Base-by-base conservation (phyloP, 2,797 vertebrate species). In the Dipus sagitta region DNA sequence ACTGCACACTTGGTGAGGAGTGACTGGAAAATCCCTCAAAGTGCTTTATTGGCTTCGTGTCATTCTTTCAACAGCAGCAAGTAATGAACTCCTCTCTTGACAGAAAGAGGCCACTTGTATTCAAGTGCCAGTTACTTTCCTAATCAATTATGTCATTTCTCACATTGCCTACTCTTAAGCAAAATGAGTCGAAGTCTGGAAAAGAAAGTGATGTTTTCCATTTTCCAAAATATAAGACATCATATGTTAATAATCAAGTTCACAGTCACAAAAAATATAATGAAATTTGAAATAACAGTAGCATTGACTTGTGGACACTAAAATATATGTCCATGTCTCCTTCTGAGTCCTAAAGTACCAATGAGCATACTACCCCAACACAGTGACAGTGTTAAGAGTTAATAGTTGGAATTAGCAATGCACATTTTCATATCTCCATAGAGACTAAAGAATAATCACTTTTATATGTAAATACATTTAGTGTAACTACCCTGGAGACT, bases 381-480 rank as follows among this genome's bases (percentile, higher is more conserved):
- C 30, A 90, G 67, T 7, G 4, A n/a, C 74, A 52, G 8, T 71
- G 72, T 93, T n/a, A n/a, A 38, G 8, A 67, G 72, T 92, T 95
- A 92, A 94, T 42, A 86, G 72, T 84, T 68, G 42, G 38, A 94
- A 90, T 96, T 78, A 96, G 67, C 70, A 38, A 58, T 80, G 62
- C 17, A 82, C 12, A 94, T 85, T 96, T 96, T 84, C 75, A 64
- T 80, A 92, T 79, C 70, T 94, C 93, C 86, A 91, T 6, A 93
- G 95, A 95, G 89, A 95, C 52, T 23, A 93, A 76, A 95, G 80
- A 96, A 94, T 92, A 92, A 96, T 97, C 80, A 96, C 83, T 96
- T 96, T 92, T 96, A 91, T 94, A 90, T 93, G 86, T 96, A 97
- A 96, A 96, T 97, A 97, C 83, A 95, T 71, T 95, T 95, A 67